Base-by-base conservation (phyloP, 2,888 invertebrate genomes). In the Xanthorhoe spadicearia region DNA sequence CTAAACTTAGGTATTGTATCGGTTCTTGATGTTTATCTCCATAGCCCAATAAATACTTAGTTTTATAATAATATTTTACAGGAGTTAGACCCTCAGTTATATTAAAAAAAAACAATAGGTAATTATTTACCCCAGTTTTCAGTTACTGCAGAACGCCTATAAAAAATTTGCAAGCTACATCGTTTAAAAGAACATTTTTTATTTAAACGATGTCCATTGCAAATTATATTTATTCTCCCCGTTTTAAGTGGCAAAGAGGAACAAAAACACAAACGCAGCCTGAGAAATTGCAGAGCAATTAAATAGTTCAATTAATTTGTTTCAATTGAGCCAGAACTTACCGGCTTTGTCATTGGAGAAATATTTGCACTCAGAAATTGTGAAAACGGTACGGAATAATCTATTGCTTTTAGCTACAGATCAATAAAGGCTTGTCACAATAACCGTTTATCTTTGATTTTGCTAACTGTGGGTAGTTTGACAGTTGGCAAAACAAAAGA, bases 251-350 rank as follows among this genome's bases (percentile, higher is more conserved):
- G 73, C 73, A 76, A 76, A 79, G 74, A 75, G 50, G 61, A 69
- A 75, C 68, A 64, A 74, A 76, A 70, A 70, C 64, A 75, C 64
- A 73, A 75, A 74, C 73, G 69, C 73, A 72, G 74, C 70, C 77
- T 69, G 66, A 68, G 52, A 71, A 28, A 67, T 57, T 71, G 70
- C 73, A 68, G 49, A 75, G 77, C 74, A 75, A 75, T 79, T 75
- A 70, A 74, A 71, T 78, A 75, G 71, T 76, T 77, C 75, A 76
- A 77, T 80, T 76, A 79, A 72, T 73, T 70, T 72, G 64, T 68
- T 64, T 65, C 53, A 15, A 50, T 49, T 61, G 23, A 59, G 38
- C 48, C 32, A n/a, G 57, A 23, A 53, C 53, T 61, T 53, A 46
- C 52, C n/a, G 9, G 52, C 51, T 32, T 51, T 62, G 48, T 55